Evolutionary conservation across 2,113 vertebrate genomes (phyloP).

Genomic region (Cathartes aura): DNA sequence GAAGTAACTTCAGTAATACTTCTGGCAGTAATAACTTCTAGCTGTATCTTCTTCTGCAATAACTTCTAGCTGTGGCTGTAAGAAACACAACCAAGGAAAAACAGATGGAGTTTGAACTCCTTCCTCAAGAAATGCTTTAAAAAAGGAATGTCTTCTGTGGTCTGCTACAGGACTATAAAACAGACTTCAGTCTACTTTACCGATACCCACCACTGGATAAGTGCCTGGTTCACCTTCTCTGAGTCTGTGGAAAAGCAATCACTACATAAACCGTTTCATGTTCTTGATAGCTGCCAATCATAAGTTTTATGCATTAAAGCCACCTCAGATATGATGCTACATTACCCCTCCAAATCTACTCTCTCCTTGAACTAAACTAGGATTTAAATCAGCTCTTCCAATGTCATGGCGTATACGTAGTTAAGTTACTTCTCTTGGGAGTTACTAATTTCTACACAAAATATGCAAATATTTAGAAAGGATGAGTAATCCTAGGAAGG

Average conservation of each 20-base stretch:
- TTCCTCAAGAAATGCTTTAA: neutral
- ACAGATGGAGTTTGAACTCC: neutral
- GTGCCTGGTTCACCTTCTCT: neutral
- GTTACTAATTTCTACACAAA: neutral
- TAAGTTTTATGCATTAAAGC: neutral
- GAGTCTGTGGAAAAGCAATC: neutral
- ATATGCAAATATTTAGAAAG: neutral
- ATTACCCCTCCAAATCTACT: neutral
- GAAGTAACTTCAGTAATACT: neutral
- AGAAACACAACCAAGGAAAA: neutral
- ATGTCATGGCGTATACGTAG: neutral
- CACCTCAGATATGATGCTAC: neutral
- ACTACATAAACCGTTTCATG: accelerated
- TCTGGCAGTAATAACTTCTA: neutral
- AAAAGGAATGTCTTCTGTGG: neutral
- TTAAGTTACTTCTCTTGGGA: neutral
- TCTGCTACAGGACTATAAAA: neutral
- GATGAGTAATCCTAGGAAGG: neutral
- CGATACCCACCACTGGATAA: neutral
- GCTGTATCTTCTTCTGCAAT: neutral
- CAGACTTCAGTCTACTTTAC: neutral
- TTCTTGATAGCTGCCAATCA: neutral
- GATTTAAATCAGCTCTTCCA: neutral
- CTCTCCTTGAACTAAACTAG: neutral
- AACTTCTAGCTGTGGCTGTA: neutral